Evolutionary conservation across 2,888 invertebrate species (phyloP).

Genomic region (Cremastinae sp.): DNA sequence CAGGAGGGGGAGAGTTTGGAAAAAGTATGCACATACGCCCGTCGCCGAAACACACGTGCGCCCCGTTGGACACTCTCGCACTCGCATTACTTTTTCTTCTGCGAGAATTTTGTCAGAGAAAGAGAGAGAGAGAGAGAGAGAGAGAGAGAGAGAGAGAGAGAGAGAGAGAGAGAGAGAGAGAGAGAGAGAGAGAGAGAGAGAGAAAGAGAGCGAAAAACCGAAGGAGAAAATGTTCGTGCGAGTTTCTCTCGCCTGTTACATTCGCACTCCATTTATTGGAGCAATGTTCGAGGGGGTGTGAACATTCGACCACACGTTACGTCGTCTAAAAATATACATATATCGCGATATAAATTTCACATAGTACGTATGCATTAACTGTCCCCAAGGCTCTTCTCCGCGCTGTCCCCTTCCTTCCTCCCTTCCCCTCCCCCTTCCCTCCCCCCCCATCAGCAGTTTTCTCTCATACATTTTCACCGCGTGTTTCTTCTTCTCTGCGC

Average conservation of each 20-base stretch:
- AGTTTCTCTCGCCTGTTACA: conserved; percentile 56
- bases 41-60: no score
- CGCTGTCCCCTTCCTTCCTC: conserved; percentile 19
- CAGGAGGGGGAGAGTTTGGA: conserved; percentile 13
- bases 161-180: conserved; percentile 23
- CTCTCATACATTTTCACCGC: no score
- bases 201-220: conserved; percentile 24
- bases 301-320: conserved; percentile 59
- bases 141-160: conserved; percentile 8
- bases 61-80: no score
- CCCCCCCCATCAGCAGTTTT: no score
- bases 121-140: conserved; percentile 8
- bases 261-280: conserved; percentile 57
- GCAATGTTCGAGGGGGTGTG: conserved; percentile 52
- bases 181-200: conserved; percentile 14
- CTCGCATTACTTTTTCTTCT: conserved; percentile 52
- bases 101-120: conserved; percentile 32
- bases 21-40: no score
- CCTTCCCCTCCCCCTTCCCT: no score
- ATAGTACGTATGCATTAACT: no score
- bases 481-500: no score
- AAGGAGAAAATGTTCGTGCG: no score
- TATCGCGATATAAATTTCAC: no score
- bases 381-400: conserved; percentile 37
- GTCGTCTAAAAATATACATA: conserved; percentile 50